Percentiles rank a stretch among this genome's conserved stretches.
These are phyloP conservation scores for Paradisaea rubra DNA, from an alignment of 2,113 vertebrate species.

Conservation along the genomic window DNA sequence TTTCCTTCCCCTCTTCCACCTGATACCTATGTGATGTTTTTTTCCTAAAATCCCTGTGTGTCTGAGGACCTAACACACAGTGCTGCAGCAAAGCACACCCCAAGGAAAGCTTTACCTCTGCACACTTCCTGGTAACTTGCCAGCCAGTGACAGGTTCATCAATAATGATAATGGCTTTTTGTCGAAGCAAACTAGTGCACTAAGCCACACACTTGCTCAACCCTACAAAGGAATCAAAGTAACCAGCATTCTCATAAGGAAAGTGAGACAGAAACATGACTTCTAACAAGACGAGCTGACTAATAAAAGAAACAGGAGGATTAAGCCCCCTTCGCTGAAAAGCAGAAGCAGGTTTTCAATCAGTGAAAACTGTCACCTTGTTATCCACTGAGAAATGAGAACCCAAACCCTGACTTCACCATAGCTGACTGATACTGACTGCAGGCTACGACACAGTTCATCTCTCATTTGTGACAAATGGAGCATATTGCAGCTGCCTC, in stretches of 20 bases:
- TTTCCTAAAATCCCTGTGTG: neutral
- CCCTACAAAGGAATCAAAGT: slow-evolving; percentile 9
- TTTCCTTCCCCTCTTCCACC: neutral
- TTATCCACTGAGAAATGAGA: neutral
- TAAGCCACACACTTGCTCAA: neutral
- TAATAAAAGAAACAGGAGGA: neutral
- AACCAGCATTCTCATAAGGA: neutral
- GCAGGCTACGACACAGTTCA: neutral
- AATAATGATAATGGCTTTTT: slow-evolving; percentile 40
- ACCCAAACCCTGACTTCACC: neutral
- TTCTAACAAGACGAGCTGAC: neutral
- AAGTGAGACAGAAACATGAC: slow-evolving; percentile 12
- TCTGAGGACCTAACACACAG: neutral
- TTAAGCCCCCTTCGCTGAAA: neutral
- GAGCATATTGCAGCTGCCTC: neutral
- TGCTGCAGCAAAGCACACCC: neutral
- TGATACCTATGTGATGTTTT: neutral
- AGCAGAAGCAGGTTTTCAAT: neutral
- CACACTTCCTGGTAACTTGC: neutral
- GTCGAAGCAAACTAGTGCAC: neutral
- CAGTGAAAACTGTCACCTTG: neutral
- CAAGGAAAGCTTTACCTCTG: neutral
- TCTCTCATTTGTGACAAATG: neutral
- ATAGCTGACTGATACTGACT: neutral
- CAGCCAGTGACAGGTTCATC: slow-evolving; percentile 33